phyloP scores from a whole-genome alignment of 1,140 invertebrate species.

The Trichoplusia ni region DNA sequence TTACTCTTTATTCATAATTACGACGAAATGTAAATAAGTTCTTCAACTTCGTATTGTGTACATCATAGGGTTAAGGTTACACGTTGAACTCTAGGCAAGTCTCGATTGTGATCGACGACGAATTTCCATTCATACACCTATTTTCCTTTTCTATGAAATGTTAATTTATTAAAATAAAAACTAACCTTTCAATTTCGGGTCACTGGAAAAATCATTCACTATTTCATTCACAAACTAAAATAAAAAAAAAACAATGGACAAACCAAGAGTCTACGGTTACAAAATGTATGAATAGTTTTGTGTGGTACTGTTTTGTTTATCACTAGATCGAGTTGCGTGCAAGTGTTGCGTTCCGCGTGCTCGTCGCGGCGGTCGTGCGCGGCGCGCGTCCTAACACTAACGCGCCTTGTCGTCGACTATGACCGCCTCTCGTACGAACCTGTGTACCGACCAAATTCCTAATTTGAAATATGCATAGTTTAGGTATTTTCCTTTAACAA shows the following conservation, averaged over 20 bases:
- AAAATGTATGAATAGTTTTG: constrained; percentile 31
- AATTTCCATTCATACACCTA: constrained; percentile 21
- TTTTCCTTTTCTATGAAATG: not conserved
- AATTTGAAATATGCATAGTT: constrained; percentile 27
- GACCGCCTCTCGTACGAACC: constrained; percentile 34
- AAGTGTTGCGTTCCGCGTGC: constrained; percentile 47
- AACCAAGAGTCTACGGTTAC: not conserved
- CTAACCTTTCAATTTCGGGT: constrained; percentile 61
- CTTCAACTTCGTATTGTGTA: constrained; percentile 6
- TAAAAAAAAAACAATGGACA: constrained; percentile 16
- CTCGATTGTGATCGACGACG: constrained; percentile 2
- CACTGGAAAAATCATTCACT: constrained; percentile 66
- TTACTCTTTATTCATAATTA: constrained; percentile 9
- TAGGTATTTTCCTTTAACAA: not conserved
- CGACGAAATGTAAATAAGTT: constrained; percentile 14
- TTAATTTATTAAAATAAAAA: constrained; percentile 42
- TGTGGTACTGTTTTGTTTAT: constrained; percentile 31
- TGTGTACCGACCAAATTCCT: constrained; percentile 29
- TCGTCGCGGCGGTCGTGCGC: constrained; percentile 37
- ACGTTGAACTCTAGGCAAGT: constrained; percentile 21
- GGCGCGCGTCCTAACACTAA: constrained; percentile 56
- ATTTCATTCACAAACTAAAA: constrained; percentile 44
- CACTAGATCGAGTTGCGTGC: constrained; percentile 38
- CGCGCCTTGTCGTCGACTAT: constrained; percentile 64
- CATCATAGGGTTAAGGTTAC: constrained; percentile 26